These are phyloP conservation scores for Standfussiana lucernea DNA, from an alignment of 2,888 invertebrate genomes.

Conservation along the genomic window DNA sequence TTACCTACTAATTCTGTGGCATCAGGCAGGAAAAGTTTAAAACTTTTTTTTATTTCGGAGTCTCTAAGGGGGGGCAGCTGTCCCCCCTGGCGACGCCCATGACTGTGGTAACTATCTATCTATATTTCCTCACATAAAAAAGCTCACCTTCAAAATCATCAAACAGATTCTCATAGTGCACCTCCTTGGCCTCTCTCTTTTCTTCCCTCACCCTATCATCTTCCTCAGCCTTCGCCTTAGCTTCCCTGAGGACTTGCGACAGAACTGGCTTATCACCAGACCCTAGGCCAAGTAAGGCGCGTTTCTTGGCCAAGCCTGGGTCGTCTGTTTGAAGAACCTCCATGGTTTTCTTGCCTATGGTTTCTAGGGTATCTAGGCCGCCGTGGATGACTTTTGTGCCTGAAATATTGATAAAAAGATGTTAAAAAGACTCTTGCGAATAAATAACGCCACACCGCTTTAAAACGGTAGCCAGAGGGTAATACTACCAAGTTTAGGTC, in stretches of 20 bases:
- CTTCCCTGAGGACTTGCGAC: slow-evolving; percentile 92
- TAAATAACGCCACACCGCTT: too few relatives aligned
- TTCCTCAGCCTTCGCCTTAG: slow-evolving; percentile 92
- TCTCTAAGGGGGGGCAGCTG: too few relatives aligned
- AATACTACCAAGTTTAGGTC: too few relatives aligned
- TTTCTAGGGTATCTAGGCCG: slow-evolving; percentile 96
- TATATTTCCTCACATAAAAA: neutral
- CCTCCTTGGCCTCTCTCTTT: slow-evolving; percentile 88
- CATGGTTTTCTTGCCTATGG: slow-evolving; percentile 98
- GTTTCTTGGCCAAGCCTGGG: slow-evolving; percentile 95
- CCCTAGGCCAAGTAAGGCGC: slow-evolving; percentile 92
- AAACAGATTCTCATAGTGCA: slow-evolving; percentile 95
- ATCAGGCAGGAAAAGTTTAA: too few relatives aligned
- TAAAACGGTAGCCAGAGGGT: too few relatives aligned
- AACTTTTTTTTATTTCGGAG: too few relatives aligned
- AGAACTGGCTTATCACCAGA: slow-evolving; percentile 91
- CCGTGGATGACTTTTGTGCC: slow-evolving; percentile 94
- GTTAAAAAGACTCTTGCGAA: too few relatives aligned
- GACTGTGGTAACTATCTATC: too few relatives aligned
- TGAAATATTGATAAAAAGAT: too few relatives aligned
- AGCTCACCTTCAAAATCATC: slow-evolving; percentile 95
- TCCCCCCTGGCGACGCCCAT: too few relatives aligned
- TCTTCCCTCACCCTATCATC: slow-evolving; percentile 89
- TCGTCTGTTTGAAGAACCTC: slow-evolving; percentile 98
- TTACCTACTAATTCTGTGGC: too few relatives aligned